phyloP scores from a whole-genome alignment of 2,113 vertebrate genomes.

The Noctilio leporinus region DNA sequence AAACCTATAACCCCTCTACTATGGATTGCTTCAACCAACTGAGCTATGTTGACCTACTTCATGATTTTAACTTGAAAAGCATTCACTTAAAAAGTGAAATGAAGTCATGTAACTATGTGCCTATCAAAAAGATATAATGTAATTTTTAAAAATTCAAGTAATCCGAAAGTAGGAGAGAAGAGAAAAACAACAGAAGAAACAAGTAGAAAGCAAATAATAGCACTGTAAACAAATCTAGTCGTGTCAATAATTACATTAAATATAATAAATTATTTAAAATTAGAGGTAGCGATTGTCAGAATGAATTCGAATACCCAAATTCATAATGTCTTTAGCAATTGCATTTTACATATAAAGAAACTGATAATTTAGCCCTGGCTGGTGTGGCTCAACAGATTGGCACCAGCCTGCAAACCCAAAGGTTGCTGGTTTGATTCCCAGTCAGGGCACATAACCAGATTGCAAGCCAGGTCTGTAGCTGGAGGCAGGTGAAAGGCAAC shows the following conservation, averaged over 20 bases:
- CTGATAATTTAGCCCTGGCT: not conserved
- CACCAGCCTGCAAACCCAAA: no score
- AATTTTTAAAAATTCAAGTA: not conserved
- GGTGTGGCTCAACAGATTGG: no score
- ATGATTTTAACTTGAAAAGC: not conserved
- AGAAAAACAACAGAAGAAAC: not conserved
- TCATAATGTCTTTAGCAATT: not conserved
- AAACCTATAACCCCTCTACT: no score
- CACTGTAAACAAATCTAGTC: not conserved
- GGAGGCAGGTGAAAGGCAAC: no score
- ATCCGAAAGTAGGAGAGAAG: not conserved
- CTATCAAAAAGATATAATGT: not conserved
- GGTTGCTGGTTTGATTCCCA: no score
- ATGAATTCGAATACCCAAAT: not conserved
- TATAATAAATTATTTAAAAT: not conserved
- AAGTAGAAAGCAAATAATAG: not conserved
- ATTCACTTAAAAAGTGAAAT: not conserved
- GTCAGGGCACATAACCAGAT: no score
- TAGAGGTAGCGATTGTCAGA: not conserved
- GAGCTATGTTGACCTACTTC: not conserved
- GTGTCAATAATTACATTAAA: not conserved
- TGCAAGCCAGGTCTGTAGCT: no score
- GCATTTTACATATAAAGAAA: not conserved
- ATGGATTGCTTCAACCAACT: no score
- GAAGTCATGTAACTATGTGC: not conserved